phyloP scores from a whole-genome alignment of 2,113 vertebrate species.

The Puffinus mauretanicus region DNA sequence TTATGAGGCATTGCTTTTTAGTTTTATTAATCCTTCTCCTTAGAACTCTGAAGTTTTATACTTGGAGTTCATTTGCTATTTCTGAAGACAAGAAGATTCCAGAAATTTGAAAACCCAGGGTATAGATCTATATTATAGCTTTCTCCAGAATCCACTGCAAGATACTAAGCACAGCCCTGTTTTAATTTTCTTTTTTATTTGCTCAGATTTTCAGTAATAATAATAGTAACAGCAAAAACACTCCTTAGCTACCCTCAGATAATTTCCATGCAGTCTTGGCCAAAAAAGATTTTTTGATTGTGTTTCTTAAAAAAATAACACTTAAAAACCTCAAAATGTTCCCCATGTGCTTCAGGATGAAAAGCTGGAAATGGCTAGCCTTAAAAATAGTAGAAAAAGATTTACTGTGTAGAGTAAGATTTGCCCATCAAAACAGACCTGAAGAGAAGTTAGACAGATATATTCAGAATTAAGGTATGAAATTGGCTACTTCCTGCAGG shows the following conservation, averaged over 20 bases:
- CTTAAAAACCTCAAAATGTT: not conserved
- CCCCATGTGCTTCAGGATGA: not conserved
- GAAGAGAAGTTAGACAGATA: not conserved
- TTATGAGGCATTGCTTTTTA: not conserved
- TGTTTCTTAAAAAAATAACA: not conserved
- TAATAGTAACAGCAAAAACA: not conserved
- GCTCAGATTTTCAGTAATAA: not conserved
- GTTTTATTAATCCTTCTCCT: not conserved
- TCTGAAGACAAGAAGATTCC: not conserved
- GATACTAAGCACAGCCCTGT: not conserved
- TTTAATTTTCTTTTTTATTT: not conserved
- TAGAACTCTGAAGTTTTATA: not conserved
- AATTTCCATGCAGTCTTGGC: not conserved
- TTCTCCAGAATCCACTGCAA: not conserved
- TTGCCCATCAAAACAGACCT: not conserved
- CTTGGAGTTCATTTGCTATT: not conserved
- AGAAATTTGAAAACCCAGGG: not conserved
- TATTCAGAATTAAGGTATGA: not conserved
- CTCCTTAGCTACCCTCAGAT: not conserved
- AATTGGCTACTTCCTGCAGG: not conserved
- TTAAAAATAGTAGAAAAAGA: not conserved
- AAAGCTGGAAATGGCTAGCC: not conserved
- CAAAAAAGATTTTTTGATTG: not conserved
- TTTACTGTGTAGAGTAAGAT: not conserved
- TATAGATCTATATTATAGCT: not conserved